Evolutionary conservation across 2,113 vertebrate species (phyloP).

Genomic region (Myanophis thanlyinensis): DNA sequence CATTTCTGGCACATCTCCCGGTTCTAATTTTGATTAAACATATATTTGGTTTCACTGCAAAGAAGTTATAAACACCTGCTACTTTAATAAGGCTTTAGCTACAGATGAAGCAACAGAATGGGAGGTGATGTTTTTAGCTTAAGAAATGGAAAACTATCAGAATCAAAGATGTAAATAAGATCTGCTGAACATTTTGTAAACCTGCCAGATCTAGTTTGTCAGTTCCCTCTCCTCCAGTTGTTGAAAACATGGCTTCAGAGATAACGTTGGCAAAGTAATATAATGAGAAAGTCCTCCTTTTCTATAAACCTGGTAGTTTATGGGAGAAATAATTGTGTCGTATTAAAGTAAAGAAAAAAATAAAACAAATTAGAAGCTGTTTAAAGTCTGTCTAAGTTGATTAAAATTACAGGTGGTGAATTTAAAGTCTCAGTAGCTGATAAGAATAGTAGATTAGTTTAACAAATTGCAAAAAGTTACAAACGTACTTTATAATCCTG

Average conservation of each 20-base stretch:
- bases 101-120: not conserved
- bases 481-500: not conserved
- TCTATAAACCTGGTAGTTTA: not conserved
- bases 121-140: constrained; percentile 19
- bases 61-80: constrained; percentile 41
- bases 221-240: constrained; percentile 10
- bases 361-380: not conserved
- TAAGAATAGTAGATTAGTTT: not conserved
- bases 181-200: constrained; percentile 41
- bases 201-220: constrained; percentile 32
- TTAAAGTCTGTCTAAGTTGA: not conserved
- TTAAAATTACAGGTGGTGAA: not conserved
- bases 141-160: constrained; percentile 31
- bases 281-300: not conserved
- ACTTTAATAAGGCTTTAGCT: constrained; percentile 26
- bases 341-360: not conserved
- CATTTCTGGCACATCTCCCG: constrained; percentile 17
- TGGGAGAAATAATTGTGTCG: not conserved
- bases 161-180: constrained; percentile 48
- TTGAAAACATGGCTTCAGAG: constrained; percentile 2
- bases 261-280: not conserved
- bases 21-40: constrained; percentile 38
- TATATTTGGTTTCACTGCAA: constrained; percentile 43
- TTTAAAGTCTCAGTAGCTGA: not conserved
- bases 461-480: not conserved